Conservation (phyloP, 2,888 invertebrate species). For the Lottia gigantea region DNA sequence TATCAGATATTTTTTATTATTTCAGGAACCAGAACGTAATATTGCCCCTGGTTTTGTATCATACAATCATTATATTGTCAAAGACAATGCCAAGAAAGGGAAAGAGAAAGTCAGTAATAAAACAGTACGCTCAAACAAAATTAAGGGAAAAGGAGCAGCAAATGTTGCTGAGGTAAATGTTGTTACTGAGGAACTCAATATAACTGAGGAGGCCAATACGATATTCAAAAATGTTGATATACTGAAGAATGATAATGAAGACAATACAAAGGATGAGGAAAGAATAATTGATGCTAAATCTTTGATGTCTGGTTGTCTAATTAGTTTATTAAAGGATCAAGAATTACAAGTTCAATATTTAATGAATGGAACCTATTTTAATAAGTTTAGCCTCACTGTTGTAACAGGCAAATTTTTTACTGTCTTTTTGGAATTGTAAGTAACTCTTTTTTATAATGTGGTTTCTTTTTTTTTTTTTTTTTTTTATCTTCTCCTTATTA, state of each 20-base stretch:
- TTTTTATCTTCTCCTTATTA: slow-evolving; percentile 13
- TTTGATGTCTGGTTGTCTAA: slow-evolving; percentile 20
- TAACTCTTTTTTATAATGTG: not conserved
- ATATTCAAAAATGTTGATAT: not conserved
- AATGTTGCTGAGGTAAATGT: too few species aligned
- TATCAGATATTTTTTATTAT: not conserved
- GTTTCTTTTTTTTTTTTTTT: slow-evolving; percentile 15
- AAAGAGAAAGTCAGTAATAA: slow-evolving; percentile 25
- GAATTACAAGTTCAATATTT: slow-evolving; percentile 23
- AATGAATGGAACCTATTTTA: slow-evolving; percentile 31
- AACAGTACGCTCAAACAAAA: not conserved
- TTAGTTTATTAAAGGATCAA: slow-evolving; percentile 23
- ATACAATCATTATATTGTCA: slow-evolving; percentile 20
- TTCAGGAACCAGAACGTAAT: slow-evolving; percentile 39
- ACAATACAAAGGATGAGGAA: not conserved
- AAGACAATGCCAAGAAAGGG: slow-evolving; percentile 23
- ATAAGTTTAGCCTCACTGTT: slow-evolving; percentile 19
- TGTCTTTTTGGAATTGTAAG: slow-evolving; percentile 23
- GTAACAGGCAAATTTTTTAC: slow-evolving; percentile 23
- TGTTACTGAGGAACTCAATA: not conserved
- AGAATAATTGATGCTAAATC: not conserved
- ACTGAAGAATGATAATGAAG: too few species aligned
- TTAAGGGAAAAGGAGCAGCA: not conserved
- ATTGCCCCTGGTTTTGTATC: slow-evolving; percentile 39
- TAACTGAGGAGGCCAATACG: not conserved